Evolutionary conservation across 2,888 invertebrate genomes (phyloP).

Genomic region (Metopia argyrocephala): DNA sequence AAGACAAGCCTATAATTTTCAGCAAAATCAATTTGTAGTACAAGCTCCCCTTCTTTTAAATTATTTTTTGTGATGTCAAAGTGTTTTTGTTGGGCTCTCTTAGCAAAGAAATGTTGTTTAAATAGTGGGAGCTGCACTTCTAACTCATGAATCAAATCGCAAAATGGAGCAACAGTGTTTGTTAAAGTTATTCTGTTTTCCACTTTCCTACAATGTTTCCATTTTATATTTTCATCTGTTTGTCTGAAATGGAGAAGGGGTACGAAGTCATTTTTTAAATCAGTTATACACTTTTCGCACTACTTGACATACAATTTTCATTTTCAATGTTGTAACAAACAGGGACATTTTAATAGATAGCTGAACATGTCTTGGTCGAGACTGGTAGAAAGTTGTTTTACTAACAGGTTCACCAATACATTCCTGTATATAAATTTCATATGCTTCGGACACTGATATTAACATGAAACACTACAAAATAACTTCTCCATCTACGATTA

Average conservation of each 20-base stretch:
- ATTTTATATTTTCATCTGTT: slow-evolving; percentile 33
- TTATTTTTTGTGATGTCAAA: slow-evolving; percentile 31
- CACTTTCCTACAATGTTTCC: slow-evolving; percentile 39
- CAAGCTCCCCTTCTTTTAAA: slow-evolving; percentile 24
- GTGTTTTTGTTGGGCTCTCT: slow-evolving; percentile 38
- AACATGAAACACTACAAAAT: slow-evolving; percentile 17
- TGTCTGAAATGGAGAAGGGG: slow-evolving; percentile 6
- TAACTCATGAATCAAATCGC: slow-evolving; percentile 28
- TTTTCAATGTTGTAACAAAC: slow-evolving; percentile 34
- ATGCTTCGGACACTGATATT: slow-evolving; percentile 23
- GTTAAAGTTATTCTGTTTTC: slow-evolving; percentile 34
- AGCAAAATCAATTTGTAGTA: slow-evolving; percentile 35
- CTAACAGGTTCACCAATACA: slow-evolving; percentile 34
- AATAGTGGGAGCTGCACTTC: slow-evolving; percentile 37
- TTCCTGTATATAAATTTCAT: slow-evolving; percentile 33
- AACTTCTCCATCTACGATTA: slow-evolving; percentile 33
- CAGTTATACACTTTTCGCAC: slow-evolving; percentile 22
- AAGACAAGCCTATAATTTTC: slow-evolving; percentile 40
- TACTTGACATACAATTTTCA: slow-evolving; percentile 35
- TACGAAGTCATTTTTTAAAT: slow-evolving; percentile 15
- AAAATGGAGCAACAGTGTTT: slow-evolving; percentile 35
- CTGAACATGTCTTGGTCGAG: slow-evolving; percentile 34
- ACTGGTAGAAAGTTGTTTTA: slow-evolving; percentile 20
- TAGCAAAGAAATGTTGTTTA: slow-evolving; percentile 40
- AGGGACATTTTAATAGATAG: too few relatives aligned